Evolutionary conservation across 2,888 invertebrate species (phyloP).

Genomic region (Oxytorus armatus): DNA sequence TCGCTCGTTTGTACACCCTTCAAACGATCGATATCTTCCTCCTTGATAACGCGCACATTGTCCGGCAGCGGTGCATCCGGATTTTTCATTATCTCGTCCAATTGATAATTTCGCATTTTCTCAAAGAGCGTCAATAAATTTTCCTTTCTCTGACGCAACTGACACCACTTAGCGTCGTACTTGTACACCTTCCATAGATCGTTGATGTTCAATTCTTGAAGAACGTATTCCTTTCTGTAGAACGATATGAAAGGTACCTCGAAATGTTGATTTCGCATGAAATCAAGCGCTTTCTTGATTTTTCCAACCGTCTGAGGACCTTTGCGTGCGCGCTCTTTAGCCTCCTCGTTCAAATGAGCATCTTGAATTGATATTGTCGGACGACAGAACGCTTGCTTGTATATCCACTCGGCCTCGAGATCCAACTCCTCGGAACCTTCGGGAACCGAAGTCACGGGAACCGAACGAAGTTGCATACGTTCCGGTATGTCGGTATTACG

Average conservation of each 20-base stretch:
- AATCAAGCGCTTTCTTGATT: slow-evolving; percentile 96
- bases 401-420: slow-evolving; percentile 98
- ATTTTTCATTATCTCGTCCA: slow-evolving; percentile 83
- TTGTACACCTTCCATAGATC: slow-evolving; percentile 99
- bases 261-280: slow-evolving; percentile 96
- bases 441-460: slow-evolving; percentile 92
- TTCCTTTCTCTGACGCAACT: slow-evolving; percentile 91
- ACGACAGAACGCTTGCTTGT: slow-evolving; percentile 94
- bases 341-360: slow-evolving; percentile 84
- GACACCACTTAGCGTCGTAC: slow-evolving; percentile 97
- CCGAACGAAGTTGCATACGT: slow-evolving; percentile 94
- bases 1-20: slow-evolving; percentile 92
- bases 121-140: slow-evolving; percentile 92
- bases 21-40: slow-evolving; percentile 92
- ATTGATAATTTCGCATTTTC: slow-evolving; percentile 95
- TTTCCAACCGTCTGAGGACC: slow-evolving; percentile 90
- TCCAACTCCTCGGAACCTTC: slow-evolving; percentile 94
- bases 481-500: slow-evolving; percentile 94
- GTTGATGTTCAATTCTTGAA: slow-evolving; percentile 95
- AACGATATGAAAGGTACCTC: slow-evolving; percentile 99
- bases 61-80: slow-evolving; percentile 93
- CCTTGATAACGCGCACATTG: slow-evolving; percentile 91
- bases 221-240: slow-evolving; percentile 98
- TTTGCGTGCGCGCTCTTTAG: slow-evolving; percentile 86
- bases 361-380: slow-evolving; percentile 92